A percentile compares a stretch with the other conserved stretches of the same genome.
phyloP scores from a whole-genome alignment of 2,797 vertebrate species.

The Linurgus olivaceus region DNA sequence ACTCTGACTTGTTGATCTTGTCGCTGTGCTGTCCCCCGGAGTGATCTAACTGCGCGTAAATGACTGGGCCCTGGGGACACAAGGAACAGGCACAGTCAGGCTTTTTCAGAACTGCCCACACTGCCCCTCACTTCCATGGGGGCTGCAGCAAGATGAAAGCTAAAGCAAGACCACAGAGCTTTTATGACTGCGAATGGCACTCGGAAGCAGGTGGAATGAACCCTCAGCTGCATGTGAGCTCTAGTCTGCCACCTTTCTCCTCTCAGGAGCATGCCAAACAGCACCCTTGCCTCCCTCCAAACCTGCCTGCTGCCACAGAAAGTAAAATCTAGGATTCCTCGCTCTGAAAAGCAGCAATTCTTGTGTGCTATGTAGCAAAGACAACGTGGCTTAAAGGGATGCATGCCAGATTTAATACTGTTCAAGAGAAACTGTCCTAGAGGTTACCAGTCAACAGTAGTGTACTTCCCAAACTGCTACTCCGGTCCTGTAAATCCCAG shows the following conservation, averaged over 20 bases:
- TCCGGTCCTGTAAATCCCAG: background rate
- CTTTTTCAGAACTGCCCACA: background rate
- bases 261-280: background rate
- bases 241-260: conserved; percentile 52
- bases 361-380: background rate
- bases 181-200: background rate
- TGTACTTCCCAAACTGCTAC: background rate
- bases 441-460: background rate
- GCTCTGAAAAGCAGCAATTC: background rate
- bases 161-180: background rate
- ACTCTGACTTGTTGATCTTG: conserved; percentile 94
- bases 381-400: background rate
- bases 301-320: background rate
- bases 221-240: background rate
- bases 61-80: conserved; percentile 85
- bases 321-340: background rate
- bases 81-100: background rate
- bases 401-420: background rate
- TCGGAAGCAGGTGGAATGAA: conserved; percentile 45
- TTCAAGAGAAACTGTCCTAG: background rate
- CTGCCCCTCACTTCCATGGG: background rate
- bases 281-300: background rate
- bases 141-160: background rate
- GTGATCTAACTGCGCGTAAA: conserved; percentile 93
- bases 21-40: conserved; percentile 86